Evolutionary conservation across 2,797 vertebrate genomes (phyloP), one percentile per base, ranked within the genome.

Genomic region (Amblyraja radiata): DNA sequence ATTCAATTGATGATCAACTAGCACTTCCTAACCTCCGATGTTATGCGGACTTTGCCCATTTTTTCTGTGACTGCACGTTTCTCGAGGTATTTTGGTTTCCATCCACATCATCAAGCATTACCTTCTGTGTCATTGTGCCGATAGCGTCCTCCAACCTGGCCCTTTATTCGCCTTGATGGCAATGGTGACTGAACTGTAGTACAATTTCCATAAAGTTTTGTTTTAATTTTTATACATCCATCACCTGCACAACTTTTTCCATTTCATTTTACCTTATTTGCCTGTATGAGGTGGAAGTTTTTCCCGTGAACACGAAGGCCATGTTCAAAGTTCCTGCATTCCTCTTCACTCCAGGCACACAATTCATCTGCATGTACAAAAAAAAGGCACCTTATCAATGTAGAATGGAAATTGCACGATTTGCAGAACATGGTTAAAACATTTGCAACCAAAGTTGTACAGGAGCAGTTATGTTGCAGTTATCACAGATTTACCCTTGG

Each of bases 231-330:
- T 28, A 88, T 1, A 36, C 21, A 32, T 65, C 61, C 61, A 88
- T 61, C 13, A 65, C 13, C 9, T 0, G 58, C 84, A 65, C 13
- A 32, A 0, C 16, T 84, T 11, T 65, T 18, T 88, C 1, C 6
- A 32, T 65, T 32, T 91, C 88, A 18, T 93, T 95, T 95, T 94
- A 99, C 98, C 98, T 99, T 99, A 95, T 99, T 99, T 39, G 97
- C 98, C 94, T 99, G 99, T 94, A 99, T 99, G 93, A 99, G 97
- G 94, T 99, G 97, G 90, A 99, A 99, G 96, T 99, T 99, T 95
- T 99, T 99, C 73, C 98, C 98, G 0, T 99, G 98, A 94, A 98
- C 98, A 5, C 98, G 97, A 95, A 98, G 99, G 93, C 98, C 99
- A 0, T 98, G 97, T 93, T 99, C 98, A 94, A 99, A 99, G 95